Evolutionary conservation across 2,797 vertebrate species (phyloP).

Genomic region (Varecia variegata): DNA sequence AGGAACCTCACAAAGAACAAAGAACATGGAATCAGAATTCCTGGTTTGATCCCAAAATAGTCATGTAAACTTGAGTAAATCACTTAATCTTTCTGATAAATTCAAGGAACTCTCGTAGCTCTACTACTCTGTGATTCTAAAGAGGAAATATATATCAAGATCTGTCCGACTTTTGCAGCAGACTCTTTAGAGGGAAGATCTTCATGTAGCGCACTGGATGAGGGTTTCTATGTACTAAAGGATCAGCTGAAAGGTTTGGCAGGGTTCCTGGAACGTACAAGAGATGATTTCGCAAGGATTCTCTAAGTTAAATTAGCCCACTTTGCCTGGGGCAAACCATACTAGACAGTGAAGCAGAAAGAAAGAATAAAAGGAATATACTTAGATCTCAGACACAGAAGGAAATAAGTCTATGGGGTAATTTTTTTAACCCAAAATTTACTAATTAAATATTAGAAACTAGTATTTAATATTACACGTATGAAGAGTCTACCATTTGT

Average conservation of each 20-base stretch:
- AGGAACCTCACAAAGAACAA: not conserved
- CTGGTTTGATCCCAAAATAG: not conserved
- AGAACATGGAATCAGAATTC: not conserved
- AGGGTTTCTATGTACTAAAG: not conserved
- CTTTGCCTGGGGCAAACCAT: not conserved
- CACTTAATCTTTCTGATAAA: not conserved
- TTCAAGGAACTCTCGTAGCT: not conserved
- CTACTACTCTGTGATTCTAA: not conserved
- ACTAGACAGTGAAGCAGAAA: not conserved
- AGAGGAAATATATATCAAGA: not conserved
- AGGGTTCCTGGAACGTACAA: not conserved
- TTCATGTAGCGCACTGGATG: not conserved
- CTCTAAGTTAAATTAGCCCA: slow-evolving; percentile 12
- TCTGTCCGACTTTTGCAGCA: not conserved
- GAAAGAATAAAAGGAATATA: not conserved
- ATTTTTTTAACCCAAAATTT: not conserved
- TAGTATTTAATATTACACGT: not conserved
- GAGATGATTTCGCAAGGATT: not conserved
- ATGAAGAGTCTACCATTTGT: not conserved
- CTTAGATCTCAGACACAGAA: not conserved
- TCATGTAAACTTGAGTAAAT: not conserved
- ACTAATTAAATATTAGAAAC: not conserved
- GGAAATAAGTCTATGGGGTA: not conserved
- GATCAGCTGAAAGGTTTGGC: not conserved
- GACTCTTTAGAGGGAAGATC: not conserved